Conservation (phyloP, 2,888 invertebrate genomes). For the Plutella xylostella region DNA sequence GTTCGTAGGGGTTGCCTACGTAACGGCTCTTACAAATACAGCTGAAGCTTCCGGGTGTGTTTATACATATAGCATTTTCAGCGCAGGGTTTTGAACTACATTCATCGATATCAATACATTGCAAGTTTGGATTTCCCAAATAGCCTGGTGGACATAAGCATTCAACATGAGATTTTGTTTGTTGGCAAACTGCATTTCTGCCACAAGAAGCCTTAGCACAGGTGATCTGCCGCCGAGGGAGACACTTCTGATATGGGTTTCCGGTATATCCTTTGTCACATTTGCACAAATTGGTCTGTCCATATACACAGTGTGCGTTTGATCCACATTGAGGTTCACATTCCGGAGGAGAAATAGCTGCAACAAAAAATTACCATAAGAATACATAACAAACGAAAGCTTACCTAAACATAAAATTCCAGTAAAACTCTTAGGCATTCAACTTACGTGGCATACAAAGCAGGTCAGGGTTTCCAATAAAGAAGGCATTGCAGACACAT, state of each 20-base stretch:
- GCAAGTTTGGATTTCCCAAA: conserved; percentile 88
- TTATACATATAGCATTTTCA: conserved; percentile 88
- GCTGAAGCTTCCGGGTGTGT: conserved; percentile 89
- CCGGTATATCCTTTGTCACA: conserved; percentile 88
- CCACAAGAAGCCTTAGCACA: conserved; percentile 83
- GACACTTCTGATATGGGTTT: conserved; percentile 89
- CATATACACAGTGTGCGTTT: conserved; percentile 91
- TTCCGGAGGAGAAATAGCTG: conserved; percentile 80
- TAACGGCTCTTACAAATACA: conserved; percentile 89
- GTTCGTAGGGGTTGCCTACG: conserved; percentile 88
- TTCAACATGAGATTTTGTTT: conserved; percentile 79
- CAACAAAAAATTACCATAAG: conserved; percentile 27
- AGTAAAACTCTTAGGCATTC: conserved; percentile 4
- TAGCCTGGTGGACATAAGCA: conserved; percentile 88
- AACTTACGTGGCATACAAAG: conserved; percentile 92
- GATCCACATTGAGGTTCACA: conserved; percentile 85
- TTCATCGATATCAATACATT: conserved; percentile 87
- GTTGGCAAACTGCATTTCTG: conserved; percentile 81
- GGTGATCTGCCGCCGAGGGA: conserved; percentile 75
- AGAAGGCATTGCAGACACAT: conserved; percentile 88
- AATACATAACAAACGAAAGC: neutral
- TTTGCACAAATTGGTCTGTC: conserved; percentile 79
- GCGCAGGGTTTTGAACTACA: conserved; percentile 85
- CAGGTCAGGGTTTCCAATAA: conserved; percentile 89
- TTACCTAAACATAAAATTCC: neutral